A percentile compares a stretch with the other conserved stretches of the same genome.
These are phyloP conservation scores for Basileuterus tristriatus DNA, from an alignment of 2,797 vertebrate species.

Conservation along the genomic window DNA sequence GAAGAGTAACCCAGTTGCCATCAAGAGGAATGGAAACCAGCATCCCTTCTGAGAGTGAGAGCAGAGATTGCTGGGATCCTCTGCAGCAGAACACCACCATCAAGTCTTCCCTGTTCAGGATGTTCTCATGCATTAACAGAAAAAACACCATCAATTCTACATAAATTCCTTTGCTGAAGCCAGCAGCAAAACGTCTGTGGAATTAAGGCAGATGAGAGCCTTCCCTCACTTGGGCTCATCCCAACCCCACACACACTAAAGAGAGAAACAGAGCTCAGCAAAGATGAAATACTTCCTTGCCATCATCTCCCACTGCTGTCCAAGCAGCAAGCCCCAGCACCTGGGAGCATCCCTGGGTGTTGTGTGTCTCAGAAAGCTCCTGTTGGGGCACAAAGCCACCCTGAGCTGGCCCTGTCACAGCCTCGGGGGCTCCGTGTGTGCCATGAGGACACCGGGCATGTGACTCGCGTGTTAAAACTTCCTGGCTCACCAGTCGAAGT, in stretches of 20 bases:
- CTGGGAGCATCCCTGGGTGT: neutral
- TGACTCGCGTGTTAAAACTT: slow-evolving; percentile 49
- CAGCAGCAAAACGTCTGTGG: slow-evolving; percentile 29
- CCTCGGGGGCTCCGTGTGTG: neutral
- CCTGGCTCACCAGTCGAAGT: slow-evolving; percentile 32
- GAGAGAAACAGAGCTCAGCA: slow-evolving; percentile 56
- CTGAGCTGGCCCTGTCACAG: neutral
- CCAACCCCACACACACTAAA: slow-evolving; percentile 51
- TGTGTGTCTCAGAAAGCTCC: neutral
- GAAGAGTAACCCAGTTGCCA: neutral
- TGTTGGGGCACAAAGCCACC: neutral
- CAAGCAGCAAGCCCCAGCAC: neutral
- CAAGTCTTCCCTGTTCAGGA: neutral
- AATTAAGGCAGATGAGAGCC: slow-evolving; percentile 59
- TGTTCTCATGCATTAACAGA: slow-evolving; percentile 37
- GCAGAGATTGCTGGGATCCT: neutral
- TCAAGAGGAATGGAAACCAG: neutral
- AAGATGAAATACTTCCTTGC: slow-evolving; percentile 63
- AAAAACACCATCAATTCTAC: slow-evolving; percentile 44
- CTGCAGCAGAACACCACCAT: neutral
- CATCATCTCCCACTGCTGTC: slow-evolving; percentile 2
- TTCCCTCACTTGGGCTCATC: slow-evolving; percentile 5
- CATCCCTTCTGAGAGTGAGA: neutral
- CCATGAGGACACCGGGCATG: slow-evolving; percentile 46
- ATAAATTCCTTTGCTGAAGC: slow-evolving; percentile 55